Evolutionary conservation across 92 coral and sea anemone species (phyloP).

Genomic region (Blastomussa wellsi): DNA sequence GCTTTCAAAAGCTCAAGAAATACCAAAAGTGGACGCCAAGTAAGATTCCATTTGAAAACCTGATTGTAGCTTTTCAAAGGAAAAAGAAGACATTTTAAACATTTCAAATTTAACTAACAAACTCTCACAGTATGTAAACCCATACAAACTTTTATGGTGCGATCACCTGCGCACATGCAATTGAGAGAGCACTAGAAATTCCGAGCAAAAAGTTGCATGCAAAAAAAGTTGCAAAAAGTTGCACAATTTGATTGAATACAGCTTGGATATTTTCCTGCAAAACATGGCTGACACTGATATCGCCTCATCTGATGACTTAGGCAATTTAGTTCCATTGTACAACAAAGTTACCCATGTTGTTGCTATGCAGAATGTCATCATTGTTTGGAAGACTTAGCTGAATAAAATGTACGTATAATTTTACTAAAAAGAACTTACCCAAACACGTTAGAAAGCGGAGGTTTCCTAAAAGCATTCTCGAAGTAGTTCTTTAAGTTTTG

Average conservation of each 20-base stretch:
- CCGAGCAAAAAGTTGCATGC: not conserved
- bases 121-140: too few relatives aligned
- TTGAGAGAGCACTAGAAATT: not conserved
- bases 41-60: too few relatives aligned
- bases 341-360: not conserved
- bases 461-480: constrained; percentile 47
- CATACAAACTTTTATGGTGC: too few relatives aligned
- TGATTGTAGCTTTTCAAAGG: too few relatives aligned
- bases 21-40: too few relatives aligned
- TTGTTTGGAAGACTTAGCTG: not conserved
- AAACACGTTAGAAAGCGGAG: constrained; percentile 31
- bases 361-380: constrained; percentile 8
- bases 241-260: too few relatives aligned
- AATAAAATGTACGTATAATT: not conserved
- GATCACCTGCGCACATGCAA: too few relatives aligned
- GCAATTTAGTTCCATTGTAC: not conserved
- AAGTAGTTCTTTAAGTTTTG: constrained; percentile 67
- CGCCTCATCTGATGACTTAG: not conserved
- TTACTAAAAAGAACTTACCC: not conserved
- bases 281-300: not conserved
- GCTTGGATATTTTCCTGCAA: not conserved
- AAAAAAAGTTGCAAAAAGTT: not conserved
- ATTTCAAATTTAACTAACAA: too few relatives aligned
- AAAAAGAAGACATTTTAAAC: too few relatives aligned
- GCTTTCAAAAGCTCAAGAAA: too few relatives aligned